Conservation (phyloP, 2,113 vertebrate genomes). For the Gavialis gangeticus region DNA sequence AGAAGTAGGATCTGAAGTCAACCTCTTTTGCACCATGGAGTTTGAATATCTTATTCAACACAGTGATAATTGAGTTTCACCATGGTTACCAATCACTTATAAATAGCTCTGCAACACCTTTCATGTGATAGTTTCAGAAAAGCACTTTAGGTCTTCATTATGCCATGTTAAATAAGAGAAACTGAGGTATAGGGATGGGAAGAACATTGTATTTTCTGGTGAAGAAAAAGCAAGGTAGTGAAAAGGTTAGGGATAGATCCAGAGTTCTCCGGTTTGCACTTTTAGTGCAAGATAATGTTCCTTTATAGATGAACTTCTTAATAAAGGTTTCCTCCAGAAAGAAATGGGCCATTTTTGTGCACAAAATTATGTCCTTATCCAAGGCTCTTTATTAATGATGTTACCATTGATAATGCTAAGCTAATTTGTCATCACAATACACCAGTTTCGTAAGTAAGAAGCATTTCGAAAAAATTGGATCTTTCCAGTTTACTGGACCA, state of each 20-base stretch:
- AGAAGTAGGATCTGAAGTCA: neutral
- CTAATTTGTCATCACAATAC: neutral
- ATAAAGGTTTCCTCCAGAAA: neutral
- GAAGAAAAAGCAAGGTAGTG: neutral
- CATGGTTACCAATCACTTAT: too few species aligned
- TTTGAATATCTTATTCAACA: neutral
- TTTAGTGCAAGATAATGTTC: neutral
- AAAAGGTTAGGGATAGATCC: neutral
- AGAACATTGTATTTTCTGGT: neutral
- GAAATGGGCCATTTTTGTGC: rapidly evolving
- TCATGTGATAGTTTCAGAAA: neutral
- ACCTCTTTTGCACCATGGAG: neutral
- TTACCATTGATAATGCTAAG: too few species aligned
- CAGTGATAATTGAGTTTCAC: too few species aligned
- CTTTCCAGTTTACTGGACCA: neutral
- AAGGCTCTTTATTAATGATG: neutral
- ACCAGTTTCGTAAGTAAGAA: neutral
- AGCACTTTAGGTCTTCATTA: neutral
- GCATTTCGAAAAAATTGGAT: neutral
- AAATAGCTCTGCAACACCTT: too few species aligned
- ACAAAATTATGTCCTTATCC: neutral
- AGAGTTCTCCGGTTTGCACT: rapidly evolving
- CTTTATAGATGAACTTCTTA: neutral
- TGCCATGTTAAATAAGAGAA: neutral
- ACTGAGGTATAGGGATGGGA: neutral